Percentiles rank a stretch among this genome's conserved stretches.
Evolutionary conservation across 1,140 invertebrate species (phyloP).

Genomic region (Pemphigus obesinymphae): DNA sequence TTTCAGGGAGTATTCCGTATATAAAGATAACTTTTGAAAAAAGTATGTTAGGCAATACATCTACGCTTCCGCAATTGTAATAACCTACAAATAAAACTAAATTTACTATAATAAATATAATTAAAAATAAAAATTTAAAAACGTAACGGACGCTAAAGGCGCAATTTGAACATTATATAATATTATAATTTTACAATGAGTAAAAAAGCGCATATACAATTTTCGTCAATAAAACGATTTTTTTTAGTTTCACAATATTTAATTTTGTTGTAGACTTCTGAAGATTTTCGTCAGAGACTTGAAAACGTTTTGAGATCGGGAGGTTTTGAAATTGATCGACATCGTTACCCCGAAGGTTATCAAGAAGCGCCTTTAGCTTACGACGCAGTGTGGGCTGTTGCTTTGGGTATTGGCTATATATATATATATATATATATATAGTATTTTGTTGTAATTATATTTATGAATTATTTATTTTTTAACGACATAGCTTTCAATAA

Average conservation of each 20-base stretch:
- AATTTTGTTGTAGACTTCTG: conserved; percentile 57
- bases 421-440: not conserved
- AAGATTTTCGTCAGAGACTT: conserved; percentile 61
- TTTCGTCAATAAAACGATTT: too few relatives aligned
- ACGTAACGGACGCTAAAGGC: too few relatives aligned
- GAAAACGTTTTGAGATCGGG: conserved; percentile 71
- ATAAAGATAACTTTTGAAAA: too few relatives aligned
- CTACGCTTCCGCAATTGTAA: too few relatives aligned
- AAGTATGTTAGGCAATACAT: too few relatives aligned
- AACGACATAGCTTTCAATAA: conserved; percentile 80
- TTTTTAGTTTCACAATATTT: not conserved
- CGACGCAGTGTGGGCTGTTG: conserved; percentile 97
- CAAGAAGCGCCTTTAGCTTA: conserved; percentile 97
- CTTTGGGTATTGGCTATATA: conserved; percentile 80
- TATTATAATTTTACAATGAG: too few relatives aligned
- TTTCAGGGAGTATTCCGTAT: too few relatives aligned
- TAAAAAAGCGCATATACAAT: too few relatives aligned
- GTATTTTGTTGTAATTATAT: not conserved
- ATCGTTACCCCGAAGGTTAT: conserved; percentile 86
- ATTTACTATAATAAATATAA: too few relatives aligned
- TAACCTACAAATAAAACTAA: too few relatives aligned
- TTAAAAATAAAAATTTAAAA: too few relatives aligned
- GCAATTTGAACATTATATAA: too few relatives aligned
- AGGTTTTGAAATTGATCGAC: conserved; percentile 75
- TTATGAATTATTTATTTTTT: not conserved